Evolutionary conservation across 2,797 vertebrate genomes (phyloP).

Genomic region (Poeciliopsis turneri): DNA sequence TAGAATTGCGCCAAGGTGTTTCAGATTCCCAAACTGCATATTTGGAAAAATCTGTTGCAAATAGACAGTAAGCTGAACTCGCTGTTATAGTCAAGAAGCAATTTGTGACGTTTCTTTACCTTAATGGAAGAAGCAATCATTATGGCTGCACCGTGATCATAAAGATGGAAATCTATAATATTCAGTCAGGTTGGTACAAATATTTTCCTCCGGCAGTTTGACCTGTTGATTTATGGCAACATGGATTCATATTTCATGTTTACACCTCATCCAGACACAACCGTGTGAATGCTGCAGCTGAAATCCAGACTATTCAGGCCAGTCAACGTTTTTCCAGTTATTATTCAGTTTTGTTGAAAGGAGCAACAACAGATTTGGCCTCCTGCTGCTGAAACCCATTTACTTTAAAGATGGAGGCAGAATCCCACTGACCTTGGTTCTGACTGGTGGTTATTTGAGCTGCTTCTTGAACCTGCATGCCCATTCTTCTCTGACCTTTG

Average conservation of each 20-base stretch:
- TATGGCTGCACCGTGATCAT: not conserved
- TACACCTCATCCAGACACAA: not conserved
- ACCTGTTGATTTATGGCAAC: not conserved
- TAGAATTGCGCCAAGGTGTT: not conserved
- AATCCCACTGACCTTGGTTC: not conserved
- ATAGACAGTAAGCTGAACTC: not conserved
- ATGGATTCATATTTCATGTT: not conserved
- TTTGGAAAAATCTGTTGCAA: too few species aligned
- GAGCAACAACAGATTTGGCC: not conserved
- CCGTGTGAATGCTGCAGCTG: not conserved
- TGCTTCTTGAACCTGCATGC: not conserved
- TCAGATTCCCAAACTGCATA: conserved; percentile 3
- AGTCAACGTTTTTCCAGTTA: not conserved
- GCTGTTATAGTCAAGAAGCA: not conserved
- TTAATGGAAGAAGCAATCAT: not conserved
- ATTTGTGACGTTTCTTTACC: not conserved
- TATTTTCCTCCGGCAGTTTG: not conserved
- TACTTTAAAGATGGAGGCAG: not conserved
- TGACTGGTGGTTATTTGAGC: not conserved
- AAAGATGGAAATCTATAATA: not conserved
- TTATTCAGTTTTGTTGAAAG: not conserved
- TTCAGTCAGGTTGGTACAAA: not conserved
- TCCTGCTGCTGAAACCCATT: not conserved
- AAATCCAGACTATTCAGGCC: not conserved
- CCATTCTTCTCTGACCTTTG: not conserved